These are phyloP conservation scores for Galemys pyrenaicus DNA, from an alignment of 2,113 vertebrate genomes.

Conservation along the genomic window DNA sequence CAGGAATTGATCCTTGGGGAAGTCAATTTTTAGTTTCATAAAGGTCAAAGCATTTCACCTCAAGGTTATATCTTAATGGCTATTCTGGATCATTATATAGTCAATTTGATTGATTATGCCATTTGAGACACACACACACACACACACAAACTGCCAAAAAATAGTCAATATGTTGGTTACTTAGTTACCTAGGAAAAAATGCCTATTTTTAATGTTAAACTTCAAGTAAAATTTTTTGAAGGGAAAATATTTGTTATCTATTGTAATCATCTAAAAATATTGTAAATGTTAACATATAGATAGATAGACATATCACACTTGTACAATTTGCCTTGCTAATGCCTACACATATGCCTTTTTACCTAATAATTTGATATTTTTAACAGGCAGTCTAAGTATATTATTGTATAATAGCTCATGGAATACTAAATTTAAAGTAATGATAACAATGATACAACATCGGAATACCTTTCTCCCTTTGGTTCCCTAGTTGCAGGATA, in stretches of 20 bases:
- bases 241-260: neutral
- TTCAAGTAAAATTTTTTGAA: neutral
- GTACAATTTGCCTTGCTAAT: neutral
- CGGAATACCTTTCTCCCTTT: neutral
- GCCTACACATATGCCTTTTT: neutral
- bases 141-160: no score
- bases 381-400: neutral
- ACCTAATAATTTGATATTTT: neutral
- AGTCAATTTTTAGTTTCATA: constrained; percentile 52
- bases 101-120: constrained; percentile 65
- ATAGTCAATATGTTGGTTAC: neutral
- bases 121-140: constrained; percentile 13
- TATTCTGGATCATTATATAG: constrained; percentile 37
- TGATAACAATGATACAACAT: neutral
- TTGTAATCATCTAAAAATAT: neutral
- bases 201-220: neutral
- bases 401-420: neutral
- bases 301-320: neutral
- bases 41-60: constrained; percentile 64
- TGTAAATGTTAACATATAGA: neutral
- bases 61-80: constrained; percentile 53
- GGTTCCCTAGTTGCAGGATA: neutral
- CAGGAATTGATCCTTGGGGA: constrained; percentile 13
- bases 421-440: neutral
- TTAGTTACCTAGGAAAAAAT: neutral